Evolutionary conservation across 2,797 vertebrate species (phyloP), one percentile per base, ranked within the genome.

Genomic region (Pristis pectinata): DNA sequence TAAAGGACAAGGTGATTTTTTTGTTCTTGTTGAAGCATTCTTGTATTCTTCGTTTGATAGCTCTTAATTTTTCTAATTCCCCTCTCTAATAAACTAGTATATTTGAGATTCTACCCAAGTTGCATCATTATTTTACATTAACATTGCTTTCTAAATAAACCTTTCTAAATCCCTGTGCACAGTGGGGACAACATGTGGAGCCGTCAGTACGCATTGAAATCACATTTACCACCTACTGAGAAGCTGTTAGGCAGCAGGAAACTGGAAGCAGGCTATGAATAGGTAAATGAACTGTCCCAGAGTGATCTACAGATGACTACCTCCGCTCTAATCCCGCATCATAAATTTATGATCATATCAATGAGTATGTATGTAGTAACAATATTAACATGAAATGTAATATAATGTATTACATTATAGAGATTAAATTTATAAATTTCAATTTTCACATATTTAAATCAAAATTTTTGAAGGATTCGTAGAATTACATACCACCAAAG

Each of bases 241-340:
- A 87, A 87, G 27, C 83, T 87, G 53, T 87, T 87, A 87, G 56
- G 13, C 83, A 85, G 53, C 82, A 85, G 49, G 83, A 85, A 85
- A 34, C 83, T n/a, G 53, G 53, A 17, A 34, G 27, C 53, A 59
- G 53, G 53, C 53, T 87, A 59, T 59, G 53, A 87, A 56, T 87
- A 59, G 30, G 30, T 59, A 87, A 87, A 53, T 87, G 53, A 15
- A 59, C 34, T 59, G 13, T 56, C 82, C 83, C 53, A 56, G 53
- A 85, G 83, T 85, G 53, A 30, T 56, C 83, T 34, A 85, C 24
- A 49, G 83, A 85, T 85, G 49, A 85, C 30, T 85, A 85, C 8
- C 83, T 53, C 24, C 27, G n/a, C 83, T 87, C 56, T 59, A 59
- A 59, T 59, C 30, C 53, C 83, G 85, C 13, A 15, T 59, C 53